A percentile compares a stretch with the other conserved stretches of the same genome.
Evolutionary conservation across 2,888 invertebrate genomes (phyloP).

Genomic region (Endotricha flammealis): DNA sequence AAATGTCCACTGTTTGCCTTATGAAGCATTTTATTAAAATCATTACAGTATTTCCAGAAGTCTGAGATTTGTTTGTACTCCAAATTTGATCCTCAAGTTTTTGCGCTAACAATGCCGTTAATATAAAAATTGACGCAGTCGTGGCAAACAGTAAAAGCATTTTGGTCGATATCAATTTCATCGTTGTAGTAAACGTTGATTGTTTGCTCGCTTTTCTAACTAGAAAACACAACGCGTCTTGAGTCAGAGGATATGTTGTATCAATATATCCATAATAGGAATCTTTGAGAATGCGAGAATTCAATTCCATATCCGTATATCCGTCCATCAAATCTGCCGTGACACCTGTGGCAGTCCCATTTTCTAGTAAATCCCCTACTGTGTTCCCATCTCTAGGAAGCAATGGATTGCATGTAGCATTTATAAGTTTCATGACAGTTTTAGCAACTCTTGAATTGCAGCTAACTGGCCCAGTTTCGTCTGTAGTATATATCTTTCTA

Average conservation of each 20-base stretch:
- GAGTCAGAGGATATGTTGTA: conserved; percentile 66
- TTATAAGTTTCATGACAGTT: conserved; percentile 48
- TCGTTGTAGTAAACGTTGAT: conserved; percentile 62
- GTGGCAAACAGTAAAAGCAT: conserved; percentile 45
- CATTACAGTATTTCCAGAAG: conserved; percentile 37
- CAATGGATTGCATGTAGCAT: conserved; percentile 57
- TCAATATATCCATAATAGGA: conserved; percentile 71
- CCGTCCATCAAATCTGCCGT: conserved; percentile 64
- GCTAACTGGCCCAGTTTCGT: conserved; percentile 41
- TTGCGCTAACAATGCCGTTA: conserved; percentile 38
- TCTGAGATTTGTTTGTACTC: conserved; percentile 34
- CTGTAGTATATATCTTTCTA: conserved; percentile 47
- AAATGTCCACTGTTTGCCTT: conserved; percentile 59
- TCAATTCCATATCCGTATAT: conserved; percentile 75
- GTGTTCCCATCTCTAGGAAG: conserved; percentile 58
- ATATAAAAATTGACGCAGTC: conserved; percentile 39
- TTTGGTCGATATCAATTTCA: conserved; percentile 49
- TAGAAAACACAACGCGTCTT: conserved; percentile 77
- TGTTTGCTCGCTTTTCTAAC: conserved; percentile 69
- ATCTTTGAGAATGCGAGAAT: conserved; percentile 70
- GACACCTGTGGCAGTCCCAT: conserved; percentile 66
- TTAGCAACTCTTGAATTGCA: conserved; percentile 50
- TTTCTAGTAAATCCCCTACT: conserved; percentile 57
- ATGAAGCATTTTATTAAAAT: conserved; percentile 62
- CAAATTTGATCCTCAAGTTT: conserved; percentile 45